Conservation (phyloP, 2,888 invertebrate genomes). For the Encarsia formosa region DNA sequence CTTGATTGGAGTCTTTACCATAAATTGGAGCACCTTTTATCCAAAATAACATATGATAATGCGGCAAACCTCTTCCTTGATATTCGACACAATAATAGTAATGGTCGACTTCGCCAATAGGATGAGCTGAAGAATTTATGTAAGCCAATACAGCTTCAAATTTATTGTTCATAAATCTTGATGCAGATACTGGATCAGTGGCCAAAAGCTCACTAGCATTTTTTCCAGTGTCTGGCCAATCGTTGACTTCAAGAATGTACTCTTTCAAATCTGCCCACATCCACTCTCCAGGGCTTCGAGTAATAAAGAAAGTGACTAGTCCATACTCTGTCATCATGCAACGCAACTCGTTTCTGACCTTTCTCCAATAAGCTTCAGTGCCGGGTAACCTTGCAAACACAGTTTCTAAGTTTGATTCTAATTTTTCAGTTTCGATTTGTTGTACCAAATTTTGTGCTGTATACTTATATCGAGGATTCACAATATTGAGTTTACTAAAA, state of each 20-base stretch:
- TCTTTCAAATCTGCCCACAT: conserved; percentile 36
- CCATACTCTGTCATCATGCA: conserved; percentile 34
- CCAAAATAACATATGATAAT: conserved; percentile 38
- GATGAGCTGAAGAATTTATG: no score
- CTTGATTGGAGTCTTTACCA: conserved; percentile 29
- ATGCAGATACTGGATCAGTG: no score
- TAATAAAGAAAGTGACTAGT: conserved; percentile 34
- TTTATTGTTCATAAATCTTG: no score
- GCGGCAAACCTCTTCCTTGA: conserved; percentile 32
- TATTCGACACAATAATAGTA: conserved; percentile 35
- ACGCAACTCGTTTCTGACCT: conserved; percentile 25
- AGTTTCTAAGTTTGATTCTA: conserved; percentile 28
- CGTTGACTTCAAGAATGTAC: no score
- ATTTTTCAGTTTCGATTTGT: conserved; percentile 19
- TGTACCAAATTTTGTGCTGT: conserved; percentile 17
- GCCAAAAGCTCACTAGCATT: no score
- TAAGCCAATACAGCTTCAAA: no score
- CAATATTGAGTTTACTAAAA: conserved; percentile 27
- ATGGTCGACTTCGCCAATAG: conserved; percentile 32
- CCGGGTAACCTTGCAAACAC: conserved; percentile 29
- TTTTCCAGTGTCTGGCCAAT: no score
- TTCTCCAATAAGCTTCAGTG: conserved; percentile 30
- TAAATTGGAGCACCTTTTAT: conserved; percentile 36
- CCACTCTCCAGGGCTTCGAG: conserved; percentile 33
- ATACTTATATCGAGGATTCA: conserved; percentile 25